These are phyloP conservation scores for Monodelphis domestica DNA, from an alignment of 2,797 vertebrate species.

Conservation along the genomic window DNA sequence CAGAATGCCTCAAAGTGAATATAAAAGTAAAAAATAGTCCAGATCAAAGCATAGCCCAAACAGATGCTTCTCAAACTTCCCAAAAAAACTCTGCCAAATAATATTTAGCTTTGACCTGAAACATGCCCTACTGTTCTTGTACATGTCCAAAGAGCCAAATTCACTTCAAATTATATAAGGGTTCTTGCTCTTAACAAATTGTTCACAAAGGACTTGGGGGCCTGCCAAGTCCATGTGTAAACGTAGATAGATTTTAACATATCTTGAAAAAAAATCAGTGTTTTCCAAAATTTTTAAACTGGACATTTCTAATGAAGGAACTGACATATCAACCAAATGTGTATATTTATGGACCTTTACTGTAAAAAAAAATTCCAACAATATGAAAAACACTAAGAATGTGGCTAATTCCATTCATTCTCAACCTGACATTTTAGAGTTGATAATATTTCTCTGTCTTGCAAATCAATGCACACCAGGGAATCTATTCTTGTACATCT, in stretches of 20 bases:
- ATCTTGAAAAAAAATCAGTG: not conserved
- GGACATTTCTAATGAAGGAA: not conserved
- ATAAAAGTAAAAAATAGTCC: not conserved
- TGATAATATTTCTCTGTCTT: not conserved
- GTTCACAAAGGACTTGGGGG: not conserved
- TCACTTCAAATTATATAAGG: not conserved
- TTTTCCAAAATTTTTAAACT: not conserved
- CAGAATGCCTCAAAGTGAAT: not conserved
- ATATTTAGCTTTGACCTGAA: not conserved
- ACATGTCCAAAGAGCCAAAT: not conserved
- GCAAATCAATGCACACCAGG: not conserved
- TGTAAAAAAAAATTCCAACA: not conserved
- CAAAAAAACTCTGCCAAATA: not conserved
- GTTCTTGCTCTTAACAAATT: not conserved
- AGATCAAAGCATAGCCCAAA: not conserved
- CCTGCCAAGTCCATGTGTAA: not conserved
- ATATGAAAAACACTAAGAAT: not conserved
- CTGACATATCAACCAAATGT: not conserved
- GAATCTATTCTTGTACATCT: not conserved
- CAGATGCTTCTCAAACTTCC: not conserved
- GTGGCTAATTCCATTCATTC: not conserved
- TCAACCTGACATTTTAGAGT: not conserved
- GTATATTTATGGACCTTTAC: not conserved
- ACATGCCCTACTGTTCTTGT: not conserved
- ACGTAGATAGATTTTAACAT: not conserved